phyloP scores from a whole-genome alignment of 2,113 vertebrate species.

The Colinus virginianus region DNA sequence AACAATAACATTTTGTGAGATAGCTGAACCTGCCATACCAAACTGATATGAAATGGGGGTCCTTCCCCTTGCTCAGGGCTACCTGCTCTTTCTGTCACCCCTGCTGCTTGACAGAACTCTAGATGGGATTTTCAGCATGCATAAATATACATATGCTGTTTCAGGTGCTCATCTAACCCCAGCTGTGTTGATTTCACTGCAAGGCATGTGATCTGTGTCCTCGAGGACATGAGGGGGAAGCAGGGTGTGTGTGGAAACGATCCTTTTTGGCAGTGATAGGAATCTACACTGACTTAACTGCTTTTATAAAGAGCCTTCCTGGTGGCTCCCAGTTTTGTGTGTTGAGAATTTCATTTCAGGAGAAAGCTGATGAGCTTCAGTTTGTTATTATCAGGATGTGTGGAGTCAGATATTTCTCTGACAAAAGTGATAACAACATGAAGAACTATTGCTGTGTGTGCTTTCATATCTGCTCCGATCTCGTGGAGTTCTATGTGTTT shows the following conservation, averaged over 20 bases:
- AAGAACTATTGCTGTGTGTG: background rate
- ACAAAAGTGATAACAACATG: background rate
- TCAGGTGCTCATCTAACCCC: too few species aligned
- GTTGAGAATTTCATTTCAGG: background rate
- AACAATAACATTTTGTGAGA: background rate
- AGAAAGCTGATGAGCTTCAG: background rate
- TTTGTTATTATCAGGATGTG: background rate
- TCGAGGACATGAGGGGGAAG: too few species aligned
- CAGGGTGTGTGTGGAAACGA: background rate
- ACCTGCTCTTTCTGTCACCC: background rate
- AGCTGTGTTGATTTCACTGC: too few species aligned
- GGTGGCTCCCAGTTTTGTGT: background rate
- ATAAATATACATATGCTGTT: background rate
- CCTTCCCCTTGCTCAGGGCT: background rate
- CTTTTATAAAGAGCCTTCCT: background rate
- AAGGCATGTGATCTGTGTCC: too few species aligned
- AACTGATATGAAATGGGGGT: background rate
- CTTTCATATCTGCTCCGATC: background rate
- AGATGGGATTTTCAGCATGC: background rate
- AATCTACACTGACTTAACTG: background rate
- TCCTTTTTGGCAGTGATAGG: background rate
- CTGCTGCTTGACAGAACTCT: background rate
- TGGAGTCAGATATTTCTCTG: background rate
- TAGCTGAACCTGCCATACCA: background rate
- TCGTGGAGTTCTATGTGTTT: background rate